Evolutionary conservation across 2,797 vertebrate species (phyloP), one percentile per base, ranked within the genome.

Genomic region (Chelonia mydas): DNA sequence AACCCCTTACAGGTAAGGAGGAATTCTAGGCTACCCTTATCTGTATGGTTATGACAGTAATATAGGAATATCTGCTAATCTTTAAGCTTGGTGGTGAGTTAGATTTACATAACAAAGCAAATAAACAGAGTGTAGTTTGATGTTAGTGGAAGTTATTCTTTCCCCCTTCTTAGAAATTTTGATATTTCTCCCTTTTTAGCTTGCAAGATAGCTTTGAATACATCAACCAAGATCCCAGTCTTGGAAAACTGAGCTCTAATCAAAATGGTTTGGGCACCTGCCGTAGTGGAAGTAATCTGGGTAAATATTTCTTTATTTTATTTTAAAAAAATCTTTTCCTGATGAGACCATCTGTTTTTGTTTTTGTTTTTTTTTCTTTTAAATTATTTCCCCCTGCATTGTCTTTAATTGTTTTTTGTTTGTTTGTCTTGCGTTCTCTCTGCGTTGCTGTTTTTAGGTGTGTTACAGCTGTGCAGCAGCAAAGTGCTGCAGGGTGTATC

Each of bases 161-260:
- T 23, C 19, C 68, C 9, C 68, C 50, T 77, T 17, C 25, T 55
- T 86, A 89, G 47, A 28, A 94, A 55, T 6, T 19, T 72, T 90
- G 77, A 12, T 50, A 93, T 72, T 91, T 82, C 7, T 8, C 31
- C 17, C 25, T 7, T 97, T 94, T 83, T 92, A 99, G 99, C 92
- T 97, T 99, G 87, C 99, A 99, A 95, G 99, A 99, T 97, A 99
- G 99, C 96, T 98, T 99, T 91, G 99, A 99, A 88, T 99, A 97
- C 79, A 98, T 99, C 94, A 98, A 97, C 94, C 98, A 98, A 92
- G 98, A 99, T 90, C 92, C 98, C 47, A 94, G 92, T 65, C 82
- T 97, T 81, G 98, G 97, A 93, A 99, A 98, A 84, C 91, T 98
- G 94, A 98, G 92, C 94, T 95, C 97, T 0, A 98, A 96, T 96